phyloP scores from a whole-genome alignment of 2,797 vertebrate genomes.

The Typhlichthys subterraneus region DNA sequence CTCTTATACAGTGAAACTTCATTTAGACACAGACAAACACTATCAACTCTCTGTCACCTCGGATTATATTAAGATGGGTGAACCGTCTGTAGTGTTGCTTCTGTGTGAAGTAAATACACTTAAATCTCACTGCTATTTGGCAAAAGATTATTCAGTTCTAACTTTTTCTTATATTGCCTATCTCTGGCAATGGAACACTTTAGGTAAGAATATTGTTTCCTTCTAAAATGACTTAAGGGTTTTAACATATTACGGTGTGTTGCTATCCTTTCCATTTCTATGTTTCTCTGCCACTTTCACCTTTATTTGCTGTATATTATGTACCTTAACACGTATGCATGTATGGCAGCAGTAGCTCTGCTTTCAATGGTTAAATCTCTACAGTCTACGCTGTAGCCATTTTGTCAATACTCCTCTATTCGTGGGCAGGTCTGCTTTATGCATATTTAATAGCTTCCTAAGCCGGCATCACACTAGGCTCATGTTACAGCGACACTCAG shows the following conservation, averaged over 20 bases:
- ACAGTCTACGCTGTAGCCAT: conserved; percentile 37
- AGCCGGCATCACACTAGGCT: conserved; percentile 48
- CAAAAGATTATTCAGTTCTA: too few species aligned
- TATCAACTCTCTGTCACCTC: too few species aligned
- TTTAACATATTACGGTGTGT: neutral
- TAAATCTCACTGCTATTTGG: too few species aligned
- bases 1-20: too few species aligned
- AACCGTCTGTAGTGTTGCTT: too few species aligned
- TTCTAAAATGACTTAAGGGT: neutral
- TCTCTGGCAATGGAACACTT: too few species aligned
- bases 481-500: conserved; percentile 54
- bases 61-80: too few species aligned
- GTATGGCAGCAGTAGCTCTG: neutral
- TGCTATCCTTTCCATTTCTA: too few species aligned
- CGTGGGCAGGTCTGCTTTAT: conserved; percentile 45
- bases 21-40: neutral
- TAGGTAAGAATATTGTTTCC: too few species aligned
- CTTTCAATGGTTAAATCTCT: conserved; percentile 18
- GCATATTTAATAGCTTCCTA: conserved; percentile 76
- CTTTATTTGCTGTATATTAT: conserved; percentile 11
- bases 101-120: too few species aligned
- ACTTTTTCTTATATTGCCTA: too few species aligned
- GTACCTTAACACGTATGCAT: neutral
- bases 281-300: conserved; percentile 1
- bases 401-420: conserved; percentile 39